These are phyloP conservation scores for Pterocles orientalis DNA, from an alignment of 2,113 vertebrate species.

Conservation along the genomic window DNA sequence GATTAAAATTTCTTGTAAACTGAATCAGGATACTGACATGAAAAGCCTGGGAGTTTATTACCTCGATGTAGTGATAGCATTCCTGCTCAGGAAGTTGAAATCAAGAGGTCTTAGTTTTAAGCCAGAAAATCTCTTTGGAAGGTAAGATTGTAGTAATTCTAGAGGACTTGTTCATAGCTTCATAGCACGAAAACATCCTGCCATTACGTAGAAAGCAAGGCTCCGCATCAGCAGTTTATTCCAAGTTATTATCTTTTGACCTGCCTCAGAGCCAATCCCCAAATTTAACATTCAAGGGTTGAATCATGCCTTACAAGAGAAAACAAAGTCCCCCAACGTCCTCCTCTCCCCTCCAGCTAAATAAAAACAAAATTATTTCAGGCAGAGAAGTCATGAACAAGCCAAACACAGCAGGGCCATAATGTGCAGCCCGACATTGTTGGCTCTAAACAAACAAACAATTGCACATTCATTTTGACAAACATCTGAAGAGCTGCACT, in stretches of 20 bases:
- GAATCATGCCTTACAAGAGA: slow-evolving; percentile 6
- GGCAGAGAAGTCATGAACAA: slow-evolving; percentile 30
- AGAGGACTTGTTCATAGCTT: background rate
- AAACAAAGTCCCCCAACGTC: background rate
- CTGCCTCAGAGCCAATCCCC: slow-evolving; percentile 7
- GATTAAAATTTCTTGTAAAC: background rate
- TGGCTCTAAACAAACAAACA: slow-evolving; percentile 48
- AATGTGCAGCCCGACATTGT: background rate
- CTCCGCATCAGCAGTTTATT: background rate
- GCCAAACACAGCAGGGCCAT: slow-evolving; percentile 19
- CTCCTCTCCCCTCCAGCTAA: background rate
- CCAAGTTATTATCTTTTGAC: slow-evolving; percentile 23
- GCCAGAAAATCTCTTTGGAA: slow-evolving; percentile 22
- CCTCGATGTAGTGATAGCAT: background rate
- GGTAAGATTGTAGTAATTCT: background rate
- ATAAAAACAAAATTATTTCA: slow-evolving; percentile 31
- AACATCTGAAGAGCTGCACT: slow-evolving; percentile 18
- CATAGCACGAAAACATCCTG: background rate
- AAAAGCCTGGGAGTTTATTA: background rate
- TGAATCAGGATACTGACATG: background rate
- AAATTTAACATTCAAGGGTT: background rate
- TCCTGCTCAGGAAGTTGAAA: background rate
- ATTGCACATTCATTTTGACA: slow-evolving; percentile 25
- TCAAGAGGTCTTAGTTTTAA: background rate
- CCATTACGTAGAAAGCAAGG: background rate